These are phyloP conservation scores for Labia minor DNA, from an alignment of 2,888 invertebrate genomes.

Conservation along the genomic window DNA sequence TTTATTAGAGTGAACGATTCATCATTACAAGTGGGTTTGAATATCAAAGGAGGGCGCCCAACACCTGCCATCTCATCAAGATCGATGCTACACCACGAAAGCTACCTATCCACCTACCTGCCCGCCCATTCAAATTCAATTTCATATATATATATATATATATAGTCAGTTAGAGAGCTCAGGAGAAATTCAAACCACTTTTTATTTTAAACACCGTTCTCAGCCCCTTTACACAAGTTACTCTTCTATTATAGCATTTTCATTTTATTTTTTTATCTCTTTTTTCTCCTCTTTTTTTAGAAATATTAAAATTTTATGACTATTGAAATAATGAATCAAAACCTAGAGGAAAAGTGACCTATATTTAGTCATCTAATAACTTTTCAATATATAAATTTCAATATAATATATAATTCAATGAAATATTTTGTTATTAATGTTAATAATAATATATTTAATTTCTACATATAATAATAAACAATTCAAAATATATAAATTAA, in stretches of 20 bases:
- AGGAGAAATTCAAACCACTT: background rate
- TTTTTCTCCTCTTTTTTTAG: background rate
- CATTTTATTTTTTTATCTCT: too few species aligned
- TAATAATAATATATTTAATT: too few species aligned
- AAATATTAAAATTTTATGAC: background rate
- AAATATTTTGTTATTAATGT: too few species aligned
- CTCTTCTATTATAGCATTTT: background rate
- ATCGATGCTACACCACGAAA: background rate
- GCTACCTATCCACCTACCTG: background rate
- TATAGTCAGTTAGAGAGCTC: background rate
- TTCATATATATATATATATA: too few species aligned
- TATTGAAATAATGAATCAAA: background rate
- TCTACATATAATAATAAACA: too few species aligned
- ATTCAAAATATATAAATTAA: too few species aligned
- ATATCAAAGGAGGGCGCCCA: background rate
- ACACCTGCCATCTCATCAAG: conserved; percentile 13
- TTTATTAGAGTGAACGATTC: conserved; percentile 13
- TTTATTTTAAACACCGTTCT: background rate
- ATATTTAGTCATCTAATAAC: too few species aligned
- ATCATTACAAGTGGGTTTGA: background rate
- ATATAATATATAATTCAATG: too few species aligned
- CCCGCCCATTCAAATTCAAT: background rate
- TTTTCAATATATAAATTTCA: too few species aligned
- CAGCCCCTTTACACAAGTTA: background rate
- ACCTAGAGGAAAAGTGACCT: too few species aligned